These are phyloP conservation scores for Gila orcuttii DNA, from an alignment of 2,113 vertebrate genomes.

Conservation along the genomic window DNA sequence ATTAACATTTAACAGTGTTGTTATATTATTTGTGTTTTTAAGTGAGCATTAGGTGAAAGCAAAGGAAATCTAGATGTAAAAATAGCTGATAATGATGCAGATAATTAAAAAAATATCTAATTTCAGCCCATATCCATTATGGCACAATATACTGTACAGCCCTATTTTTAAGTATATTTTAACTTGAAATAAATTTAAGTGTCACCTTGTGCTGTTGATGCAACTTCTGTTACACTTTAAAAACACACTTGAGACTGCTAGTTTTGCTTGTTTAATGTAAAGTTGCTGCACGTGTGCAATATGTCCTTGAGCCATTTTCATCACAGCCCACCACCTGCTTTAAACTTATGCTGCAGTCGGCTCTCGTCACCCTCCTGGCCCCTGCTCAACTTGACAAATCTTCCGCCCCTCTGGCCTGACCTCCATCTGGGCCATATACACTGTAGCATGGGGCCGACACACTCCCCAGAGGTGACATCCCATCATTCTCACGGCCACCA, in stretches of 20 bases:
- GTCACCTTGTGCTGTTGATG: not conserved
- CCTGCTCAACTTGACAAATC: not conserved
- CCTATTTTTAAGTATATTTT: not conserved
- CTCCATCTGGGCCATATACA: not conserved
- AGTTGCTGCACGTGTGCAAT: not conserved
- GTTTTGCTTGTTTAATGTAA: not conserved
- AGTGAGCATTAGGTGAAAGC: not conserved
- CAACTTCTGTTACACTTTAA: not conserved
- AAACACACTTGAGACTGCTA: not conserved
- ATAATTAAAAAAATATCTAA: not conserved
- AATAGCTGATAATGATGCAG: not conserved
- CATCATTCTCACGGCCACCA: not conserved
- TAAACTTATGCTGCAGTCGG: not conserved
- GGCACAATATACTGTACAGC: not conserved
- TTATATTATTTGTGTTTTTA: not conserved
- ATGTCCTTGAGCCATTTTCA: not conserved
- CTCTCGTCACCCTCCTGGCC: conserved; percentile 18
- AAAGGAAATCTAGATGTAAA: not conserved
- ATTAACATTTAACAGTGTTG: too few species aligned
- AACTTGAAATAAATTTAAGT: not conserved
- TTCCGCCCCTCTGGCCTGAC: conserved; percentile 5
- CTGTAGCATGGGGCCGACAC: not conserved
- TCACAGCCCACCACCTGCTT: conserved; percentile 12
- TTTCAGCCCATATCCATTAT: not conserved
- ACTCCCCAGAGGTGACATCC: not conserved